A percentile compares a stretch with the other conserved stretches of the same genome.
Conservation (phyloP, 2,797 vertebrate genomes). For the Enteromius trimaculatus region DNA sequence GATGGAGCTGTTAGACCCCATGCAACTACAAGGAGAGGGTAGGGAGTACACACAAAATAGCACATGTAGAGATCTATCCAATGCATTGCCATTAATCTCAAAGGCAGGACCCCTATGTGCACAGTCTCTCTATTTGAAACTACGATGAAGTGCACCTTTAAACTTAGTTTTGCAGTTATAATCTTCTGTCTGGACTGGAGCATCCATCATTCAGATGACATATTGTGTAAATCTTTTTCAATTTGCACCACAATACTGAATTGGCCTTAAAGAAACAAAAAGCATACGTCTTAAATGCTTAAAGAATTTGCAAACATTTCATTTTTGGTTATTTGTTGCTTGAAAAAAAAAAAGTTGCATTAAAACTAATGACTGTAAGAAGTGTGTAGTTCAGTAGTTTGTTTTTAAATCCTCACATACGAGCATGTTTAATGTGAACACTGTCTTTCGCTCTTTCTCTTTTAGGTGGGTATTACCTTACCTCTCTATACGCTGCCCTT, state of each 20-base stretch:
- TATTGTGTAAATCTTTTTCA: background rate
- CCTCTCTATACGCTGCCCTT: slow-evolving; percentile 87
- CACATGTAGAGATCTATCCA: background rate
- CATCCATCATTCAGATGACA: background rate
- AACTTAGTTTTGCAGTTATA: background rate
- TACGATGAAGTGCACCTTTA: background rate
- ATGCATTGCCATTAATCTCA: background rate
- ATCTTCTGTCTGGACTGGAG: background rate
- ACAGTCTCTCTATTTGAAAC: background rate
- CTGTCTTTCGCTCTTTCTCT: background rate
- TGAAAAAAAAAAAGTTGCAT: background rate
- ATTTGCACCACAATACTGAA: background rate
- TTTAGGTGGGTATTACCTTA: slow-evolving; percentile 90
- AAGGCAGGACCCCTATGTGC: background rate
- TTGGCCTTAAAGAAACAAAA: background rate
- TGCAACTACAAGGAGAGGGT: slow-evolving; percentile 88
- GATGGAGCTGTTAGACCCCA: slow-evolving; percentile 90
- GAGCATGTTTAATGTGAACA: background rate
- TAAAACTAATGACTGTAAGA: background rate
- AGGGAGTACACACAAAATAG: background rate
- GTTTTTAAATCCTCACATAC: background rate
- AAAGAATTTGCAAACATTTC: background rate
- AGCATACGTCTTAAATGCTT: background rate
- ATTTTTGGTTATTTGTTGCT: background rate
- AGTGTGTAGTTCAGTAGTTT: background rate